Evolutionary conservation across 1,140 invertebrate species (phyloP).

Genomic region (Leptinotarsa defecta): DNA sequence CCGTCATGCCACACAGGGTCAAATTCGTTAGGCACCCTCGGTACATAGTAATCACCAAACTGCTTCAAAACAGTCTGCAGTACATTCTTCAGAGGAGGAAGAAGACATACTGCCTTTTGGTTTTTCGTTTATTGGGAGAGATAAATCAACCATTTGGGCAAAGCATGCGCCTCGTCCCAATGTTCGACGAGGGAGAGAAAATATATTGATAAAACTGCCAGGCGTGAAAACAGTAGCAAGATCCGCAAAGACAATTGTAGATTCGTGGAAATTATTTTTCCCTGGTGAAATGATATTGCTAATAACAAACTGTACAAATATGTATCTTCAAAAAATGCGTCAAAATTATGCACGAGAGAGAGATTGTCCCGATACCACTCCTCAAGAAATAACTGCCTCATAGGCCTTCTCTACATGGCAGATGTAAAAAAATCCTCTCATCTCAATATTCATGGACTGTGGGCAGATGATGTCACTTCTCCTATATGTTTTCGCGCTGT

Average conservation of each 20-base stretch:
- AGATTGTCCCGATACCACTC: background rate
- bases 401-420: conserved; percentile 20
- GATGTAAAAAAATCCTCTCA: conserved; percentile 11
- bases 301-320: background rate
- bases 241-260: background rate
- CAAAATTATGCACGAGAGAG: background rate
- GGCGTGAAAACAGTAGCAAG: conserved; percentile 10
- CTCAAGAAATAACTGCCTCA: conserved; percentile 1
- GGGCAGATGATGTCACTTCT: background rate
- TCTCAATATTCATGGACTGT: conserved; percentile 23
- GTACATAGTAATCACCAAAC: background rate
- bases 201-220: background rate
- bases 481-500: conserved; percentile 21
- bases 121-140: background rate
- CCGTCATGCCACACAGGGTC: no score
- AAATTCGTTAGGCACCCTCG: background rate
- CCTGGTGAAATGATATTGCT: background rate
- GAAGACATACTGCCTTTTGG: background rate
- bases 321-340: background rate
- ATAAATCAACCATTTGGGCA: background rate
- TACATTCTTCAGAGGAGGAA: background rate
- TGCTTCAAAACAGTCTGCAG: background rate
- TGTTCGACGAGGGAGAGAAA: background rate
- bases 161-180: background rate
- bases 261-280: conserved; percentile 17